Conservation (phyloP, 1,140 invertebrate genomes). For the Calliphora vicina region DNA sequence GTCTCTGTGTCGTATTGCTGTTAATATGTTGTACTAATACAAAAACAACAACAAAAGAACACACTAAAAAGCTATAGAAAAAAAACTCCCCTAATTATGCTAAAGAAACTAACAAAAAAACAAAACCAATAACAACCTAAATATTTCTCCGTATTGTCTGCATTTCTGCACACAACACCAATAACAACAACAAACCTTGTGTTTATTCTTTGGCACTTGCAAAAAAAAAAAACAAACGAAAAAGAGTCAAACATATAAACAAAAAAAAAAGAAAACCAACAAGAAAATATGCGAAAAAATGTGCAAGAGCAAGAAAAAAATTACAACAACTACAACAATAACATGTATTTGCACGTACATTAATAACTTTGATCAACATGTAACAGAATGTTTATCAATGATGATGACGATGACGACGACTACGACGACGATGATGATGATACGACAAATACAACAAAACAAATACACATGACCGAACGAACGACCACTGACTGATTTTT, state of each 20-base stretch:
- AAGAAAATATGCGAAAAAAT: conserved; percentile 1
- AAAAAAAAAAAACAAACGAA: neutral
- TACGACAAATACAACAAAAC: too few relatives aligned
- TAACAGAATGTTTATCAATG: neutral
- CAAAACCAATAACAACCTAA: neutral
- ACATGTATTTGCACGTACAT: neutral
- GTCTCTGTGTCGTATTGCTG: neutral
- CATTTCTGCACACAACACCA: conserved; percentile 27
- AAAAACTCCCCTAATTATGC: conserved; percentile 26
- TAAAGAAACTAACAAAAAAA: neutral
- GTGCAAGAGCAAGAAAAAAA: conserved; percentile 16
- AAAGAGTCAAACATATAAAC: neutral
- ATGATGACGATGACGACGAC: too few relatives aligned
- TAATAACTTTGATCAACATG: conserved; percentile 2
- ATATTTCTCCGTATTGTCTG: conserved; percentile 23
- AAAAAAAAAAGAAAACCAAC: neutral
- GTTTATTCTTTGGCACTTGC: neutral
- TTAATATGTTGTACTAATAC: neutral
- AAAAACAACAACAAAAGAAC: neutral
- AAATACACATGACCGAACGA: too few relatives aligned
- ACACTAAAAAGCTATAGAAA: neutral
- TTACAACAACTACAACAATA: neutral
- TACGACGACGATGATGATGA: too few relatives aligned
- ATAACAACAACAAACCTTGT: neutral
- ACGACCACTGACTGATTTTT: too few relatives aligned